Evolutionary conservation across 2,113 vertebrate species (phyloP).

Genomic region (Mesembrinibis cayennensis): DNA sequence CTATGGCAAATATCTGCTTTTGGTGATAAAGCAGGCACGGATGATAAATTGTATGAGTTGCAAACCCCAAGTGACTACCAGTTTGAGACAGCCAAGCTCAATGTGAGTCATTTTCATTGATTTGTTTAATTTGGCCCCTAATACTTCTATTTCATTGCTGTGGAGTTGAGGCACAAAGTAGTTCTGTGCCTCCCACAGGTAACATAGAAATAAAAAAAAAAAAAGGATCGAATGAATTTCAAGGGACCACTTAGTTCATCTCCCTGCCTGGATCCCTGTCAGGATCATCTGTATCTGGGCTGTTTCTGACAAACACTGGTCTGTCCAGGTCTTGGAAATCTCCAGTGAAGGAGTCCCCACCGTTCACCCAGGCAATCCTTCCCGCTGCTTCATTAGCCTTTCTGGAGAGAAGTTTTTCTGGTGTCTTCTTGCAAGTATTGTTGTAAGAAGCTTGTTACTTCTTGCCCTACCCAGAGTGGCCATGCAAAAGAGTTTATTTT

Average conservation of each 20-base stretch:
- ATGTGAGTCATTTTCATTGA: not conserved
- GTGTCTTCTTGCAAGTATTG: not conserved
- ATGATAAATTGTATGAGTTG: not conserved
- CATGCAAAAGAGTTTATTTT: not conserved
- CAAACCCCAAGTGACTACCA: not conserved
- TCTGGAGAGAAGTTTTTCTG: not conserved
- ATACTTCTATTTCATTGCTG: not conserved
- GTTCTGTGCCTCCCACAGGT: not conserved
- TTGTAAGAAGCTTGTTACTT: not conserved
- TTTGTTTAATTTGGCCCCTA: not conserved
- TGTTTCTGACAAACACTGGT: not conserved
- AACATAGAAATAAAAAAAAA: not conserved
- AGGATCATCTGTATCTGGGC: not conserved
- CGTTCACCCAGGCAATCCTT: not conserved
- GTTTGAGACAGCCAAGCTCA: not conserved
- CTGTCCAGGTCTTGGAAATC: not conserved
- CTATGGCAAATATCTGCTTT: constrained; percentile 21
- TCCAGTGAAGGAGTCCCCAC: not conserved
- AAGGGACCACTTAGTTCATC: not conserved
- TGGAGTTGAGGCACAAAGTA: not conserved
- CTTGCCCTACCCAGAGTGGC: not conserved
- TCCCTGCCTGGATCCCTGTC: not conserved
- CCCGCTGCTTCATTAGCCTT: not conserved
- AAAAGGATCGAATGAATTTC: not conserved
- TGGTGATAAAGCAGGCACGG: constrained; percentile 6